These are phyloP conservation scores for Tapirus terrestris DNA, from an alignment of 2,113 vertebrate genomes.

Conservation along the genomic window DNA sequence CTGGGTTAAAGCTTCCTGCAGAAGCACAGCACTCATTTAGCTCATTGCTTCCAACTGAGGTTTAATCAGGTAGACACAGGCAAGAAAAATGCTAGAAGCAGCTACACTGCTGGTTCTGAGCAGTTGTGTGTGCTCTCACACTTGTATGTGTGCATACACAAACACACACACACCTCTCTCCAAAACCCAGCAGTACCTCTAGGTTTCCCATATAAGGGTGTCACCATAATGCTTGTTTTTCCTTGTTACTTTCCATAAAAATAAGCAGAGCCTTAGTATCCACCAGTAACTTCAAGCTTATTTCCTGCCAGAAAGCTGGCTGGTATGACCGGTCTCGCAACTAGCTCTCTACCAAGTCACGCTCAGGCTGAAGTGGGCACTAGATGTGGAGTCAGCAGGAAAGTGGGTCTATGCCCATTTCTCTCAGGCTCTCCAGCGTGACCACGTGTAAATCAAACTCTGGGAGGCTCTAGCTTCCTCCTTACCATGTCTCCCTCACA, in stretches of 20 bases:
- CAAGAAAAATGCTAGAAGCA: neutral
- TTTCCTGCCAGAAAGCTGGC: neutral
- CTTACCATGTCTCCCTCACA: neutral
- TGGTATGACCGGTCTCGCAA: neutral
- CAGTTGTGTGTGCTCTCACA: neutral
- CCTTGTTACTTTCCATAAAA: neutral
- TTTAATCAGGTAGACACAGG: neutral
- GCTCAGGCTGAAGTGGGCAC: neutral
- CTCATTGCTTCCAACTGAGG: neutral
- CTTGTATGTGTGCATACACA: rapidly evolving
- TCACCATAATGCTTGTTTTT: neutral
- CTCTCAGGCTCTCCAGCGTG: neutral
- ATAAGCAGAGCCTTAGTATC: neutral
- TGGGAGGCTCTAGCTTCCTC: neutral
- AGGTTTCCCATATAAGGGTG: neutral
- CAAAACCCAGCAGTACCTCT: neutral
- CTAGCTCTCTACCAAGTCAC: neutral
- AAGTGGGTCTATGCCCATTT: neutral
- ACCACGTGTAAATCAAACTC: neutral
- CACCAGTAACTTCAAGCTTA: neutral
- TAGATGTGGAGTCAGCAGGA: neutral
- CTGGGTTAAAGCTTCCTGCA: neutral
- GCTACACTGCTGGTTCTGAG: neutral
- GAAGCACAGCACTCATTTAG: neutral
- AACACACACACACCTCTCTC: neutral